A percentile compares a stretch with the other conserved stretches of the same genome.
Evolutionary conservation across 2,113 vertebrate genomes (phyloP).

Genomic region (Girardinichthys multiradiatus): DNA sequence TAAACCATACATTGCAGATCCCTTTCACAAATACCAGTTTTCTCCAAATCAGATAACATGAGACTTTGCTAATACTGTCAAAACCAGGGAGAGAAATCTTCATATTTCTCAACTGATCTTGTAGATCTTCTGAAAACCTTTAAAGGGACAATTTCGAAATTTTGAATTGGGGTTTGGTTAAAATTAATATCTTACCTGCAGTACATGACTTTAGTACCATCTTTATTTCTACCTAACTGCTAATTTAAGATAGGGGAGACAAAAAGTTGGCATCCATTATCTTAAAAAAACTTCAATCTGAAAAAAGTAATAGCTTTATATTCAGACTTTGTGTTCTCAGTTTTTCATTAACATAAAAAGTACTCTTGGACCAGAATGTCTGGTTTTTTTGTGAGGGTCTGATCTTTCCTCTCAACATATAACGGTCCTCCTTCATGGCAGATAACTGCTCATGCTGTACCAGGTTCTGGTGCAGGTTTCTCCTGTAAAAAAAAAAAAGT

Average conservation of each 20-base stretch:
- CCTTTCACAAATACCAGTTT: constrained; percentile 59
- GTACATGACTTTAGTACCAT: not conserved
- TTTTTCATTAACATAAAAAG: too few relatives aligned
- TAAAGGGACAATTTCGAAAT: not conserved
- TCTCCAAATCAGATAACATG: constrained; percentile 44
- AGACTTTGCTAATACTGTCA: constrained; percentile 76
- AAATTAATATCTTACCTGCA: not conserved
- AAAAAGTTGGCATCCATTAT: not conserved
- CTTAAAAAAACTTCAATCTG: not conserved
- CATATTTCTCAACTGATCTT: constrained; percentile 67
- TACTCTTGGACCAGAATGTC: not conserved
- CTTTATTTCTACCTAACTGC: not conserved
- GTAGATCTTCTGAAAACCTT: constrained; percentile 38
- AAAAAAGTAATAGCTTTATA: not conserved
- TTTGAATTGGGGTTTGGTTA: not conserved
- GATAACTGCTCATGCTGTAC: too few relatives aligned
- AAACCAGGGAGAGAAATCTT: constrained; percentile 62
- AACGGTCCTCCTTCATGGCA: too few relatives aligned
- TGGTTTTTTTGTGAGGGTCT: too few relatives aligned
- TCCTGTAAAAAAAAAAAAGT: not conserved
- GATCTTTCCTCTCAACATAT: too few relatives aligned
- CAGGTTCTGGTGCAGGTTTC: too few relatives aligned
- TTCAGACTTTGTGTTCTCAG: too few relatives aligned
- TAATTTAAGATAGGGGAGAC: not conserved
- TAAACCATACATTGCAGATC: constrained; percentile 11